Percentiles rank a stretch among this genome's conserved stretches.
These are phyloP conservation scores for Radopholus similis DNA, from an alignment of 1,140 invertebrate genomes.

Conservation along the genomic window DNA sequence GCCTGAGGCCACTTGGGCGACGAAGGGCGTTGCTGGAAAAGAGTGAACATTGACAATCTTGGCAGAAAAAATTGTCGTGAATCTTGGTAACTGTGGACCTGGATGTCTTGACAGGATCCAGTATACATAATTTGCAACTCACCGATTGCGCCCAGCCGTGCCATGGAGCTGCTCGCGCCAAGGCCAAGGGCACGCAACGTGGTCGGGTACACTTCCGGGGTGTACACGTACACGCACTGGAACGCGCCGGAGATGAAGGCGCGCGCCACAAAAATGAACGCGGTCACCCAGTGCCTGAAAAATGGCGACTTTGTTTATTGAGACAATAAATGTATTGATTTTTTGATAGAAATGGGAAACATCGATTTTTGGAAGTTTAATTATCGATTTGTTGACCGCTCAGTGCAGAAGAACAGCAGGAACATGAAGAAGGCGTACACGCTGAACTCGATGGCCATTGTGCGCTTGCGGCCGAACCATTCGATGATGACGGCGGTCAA, in stretches of 20 bases:
- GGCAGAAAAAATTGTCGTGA: too few species aligned
- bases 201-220: constrained; percentile 87
- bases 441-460: constrained; percentile 87
- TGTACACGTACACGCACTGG: constrained; percentile 90
- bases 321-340: constrained; percentile 20
- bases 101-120: too few species aligned
- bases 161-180: constrained; percentile 82
- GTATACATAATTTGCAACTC: neutral
- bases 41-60: neutral
- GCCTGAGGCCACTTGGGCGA: constrained; percentile 78
- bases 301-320: constrained; percentile 1
- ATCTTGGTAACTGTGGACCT: too few species aligned
- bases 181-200: constrained; percentile 79
- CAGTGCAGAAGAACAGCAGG: constrained; percentile 73
- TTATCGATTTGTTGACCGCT: constrained; percentile 67
- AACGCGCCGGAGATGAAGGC: constrained; percentile 88
- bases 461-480: constrained; percentile 80
- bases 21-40: constrained; percentile 74
- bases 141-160: constrained; percentile 79
- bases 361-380: neutral
- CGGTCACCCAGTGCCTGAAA: constrained; percentile 74
- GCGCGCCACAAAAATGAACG: constrained; percentile 80
- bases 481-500: constrained; percentile 85
- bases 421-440: constrained; percentile 78
- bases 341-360: neutral